Conservation (phyloP, 2,797 vertebrate species). For the Eulemur rubriventer region DNA sequence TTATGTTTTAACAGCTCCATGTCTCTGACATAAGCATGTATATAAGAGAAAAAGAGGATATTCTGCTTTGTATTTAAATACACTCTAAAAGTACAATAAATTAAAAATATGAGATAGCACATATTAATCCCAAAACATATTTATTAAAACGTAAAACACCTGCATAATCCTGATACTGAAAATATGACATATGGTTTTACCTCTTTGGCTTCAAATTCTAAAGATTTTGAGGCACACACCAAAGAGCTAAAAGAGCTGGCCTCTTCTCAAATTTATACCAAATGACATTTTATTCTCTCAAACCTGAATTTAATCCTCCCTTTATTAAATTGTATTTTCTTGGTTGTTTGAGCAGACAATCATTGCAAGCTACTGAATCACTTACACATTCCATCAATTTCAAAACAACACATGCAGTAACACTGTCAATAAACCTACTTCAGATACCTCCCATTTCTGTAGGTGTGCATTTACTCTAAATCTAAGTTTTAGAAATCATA, state of each 20-base stretch:
- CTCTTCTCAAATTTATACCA: background rate
- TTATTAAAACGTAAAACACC: conserved; percentile 11
- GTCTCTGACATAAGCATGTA: background rate
- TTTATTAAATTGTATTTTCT: background rate
- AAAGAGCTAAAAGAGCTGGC: background rate
- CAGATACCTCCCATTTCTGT: background rate
- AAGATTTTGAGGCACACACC: background rate
- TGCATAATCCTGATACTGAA: conserved; percentile 44
- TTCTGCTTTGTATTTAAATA: conserved; percentile 2
- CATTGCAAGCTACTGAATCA: background rate
- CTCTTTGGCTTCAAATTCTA: background rate
- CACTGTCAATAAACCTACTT: background rate
- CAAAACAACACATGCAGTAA: background rate
- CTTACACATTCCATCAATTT: background rate
- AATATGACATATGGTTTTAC: background rate
- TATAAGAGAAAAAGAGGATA: background rate
- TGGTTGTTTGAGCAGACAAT: background rate
- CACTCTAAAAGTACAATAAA: background rate
- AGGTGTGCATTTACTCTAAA: background rate
- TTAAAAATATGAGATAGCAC: background rate
- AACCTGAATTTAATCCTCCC: background rate
- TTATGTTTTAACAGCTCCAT: background rate
- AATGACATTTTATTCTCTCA: background rate
- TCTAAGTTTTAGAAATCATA: background rate
- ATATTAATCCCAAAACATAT: background rate